These are phyloP conservation scores for Anomalospiza imberbis DNA, from an alignment of 2,797 vertebrate species.

Conservation along the genomic window DNA sequence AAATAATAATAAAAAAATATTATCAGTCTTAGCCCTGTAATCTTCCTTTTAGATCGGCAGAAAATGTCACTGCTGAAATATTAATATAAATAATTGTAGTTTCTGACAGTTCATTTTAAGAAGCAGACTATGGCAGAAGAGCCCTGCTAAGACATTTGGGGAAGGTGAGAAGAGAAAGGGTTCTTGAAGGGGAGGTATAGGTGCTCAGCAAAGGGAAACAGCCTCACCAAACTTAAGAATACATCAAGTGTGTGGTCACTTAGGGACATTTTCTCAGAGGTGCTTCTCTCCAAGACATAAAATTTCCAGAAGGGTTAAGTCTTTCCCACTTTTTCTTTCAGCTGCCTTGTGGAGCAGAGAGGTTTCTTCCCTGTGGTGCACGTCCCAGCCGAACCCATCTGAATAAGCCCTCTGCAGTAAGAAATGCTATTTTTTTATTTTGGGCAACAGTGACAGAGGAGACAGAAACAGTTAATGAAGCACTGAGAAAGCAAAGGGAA, in stretches of 20 bases:
- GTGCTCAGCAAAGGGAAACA: not conserved
- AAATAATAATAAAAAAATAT: not conserved
- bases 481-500: not conserved
- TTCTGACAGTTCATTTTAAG: not conserved
- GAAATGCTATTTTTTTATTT: not conserved
- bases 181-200: not conserved
- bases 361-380: accelerated
- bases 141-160: not conserved
- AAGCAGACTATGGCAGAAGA: not conserved
- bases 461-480: not conserved
- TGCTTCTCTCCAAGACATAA: not conserved
- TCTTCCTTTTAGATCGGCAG: not conserved
- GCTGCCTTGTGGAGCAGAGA: not conserved
- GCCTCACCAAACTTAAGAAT: not conserved
- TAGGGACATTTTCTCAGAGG: not conserved
- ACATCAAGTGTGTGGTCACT: too few species aligned
- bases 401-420: accelerated
- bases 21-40: not conserved
- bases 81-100: not conserved
- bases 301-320: not conserved
- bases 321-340: not conserved
- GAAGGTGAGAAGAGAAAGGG: not conserved
- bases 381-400: not conserved
- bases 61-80: not conserved
- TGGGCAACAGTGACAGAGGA: not conserved